phyloP scores from a whole-genome alignment of 2,797 vertebrate genomes.

The Paramormyrops hopkinsi region DNA sequence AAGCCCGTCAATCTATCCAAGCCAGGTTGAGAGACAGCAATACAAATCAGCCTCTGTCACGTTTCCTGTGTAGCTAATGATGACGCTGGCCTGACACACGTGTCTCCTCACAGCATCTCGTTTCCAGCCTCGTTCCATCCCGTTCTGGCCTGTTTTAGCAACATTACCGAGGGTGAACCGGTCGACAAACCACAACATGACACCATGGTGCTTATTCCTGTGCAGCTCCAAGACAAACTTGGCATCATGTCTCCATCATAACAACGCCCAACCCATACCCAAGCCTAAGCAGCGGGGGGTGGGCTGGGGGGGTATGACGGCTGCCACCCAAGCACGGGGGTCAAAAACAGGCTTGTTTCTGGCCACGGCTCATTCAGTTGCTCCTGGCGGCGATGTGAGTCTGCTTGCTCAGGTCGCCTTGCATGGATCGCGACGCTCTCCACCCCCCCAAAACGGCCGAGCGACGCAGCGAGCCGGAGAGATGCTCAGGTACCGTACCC shows the following conservation, averaged over 20 bases:
- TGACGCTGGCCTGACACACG: too few species aligned
- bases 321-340: background rate
- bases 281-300: background rate
- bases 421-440: too few species aligned
- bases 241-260: constrained; percentile 12
- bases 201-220: constrained; percentile 16
- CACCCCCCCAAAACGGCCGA: background rate
- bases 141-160: background rate
- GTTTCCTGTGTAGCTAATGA: background rate
- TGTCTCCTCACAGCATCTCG: background rate
- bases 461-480: background rate
- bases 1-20: background rate
- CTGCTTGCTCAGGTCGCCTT: background rate
- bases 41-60: background rate
- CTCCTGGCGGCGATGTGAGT: background rate
- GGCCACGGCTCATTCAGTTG: background rate
- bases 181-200: constrained; percentile 19
- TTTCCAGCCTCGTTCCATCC: background rate
- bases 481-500: constrained; percentile 17
- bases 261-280: background rate
- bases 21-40: background rate
- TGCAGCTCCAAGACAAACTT: constrained; percentile 18
- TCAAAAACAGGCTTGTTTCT: background rate
- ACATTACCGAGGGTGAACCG: background rate
- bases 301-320: background rate